These are phyloP conservation scores for Mesoclemmys tuberculata DNA, from an alignment of 2,113 vertebrate species.

Conservation along the genomic window DNA sequence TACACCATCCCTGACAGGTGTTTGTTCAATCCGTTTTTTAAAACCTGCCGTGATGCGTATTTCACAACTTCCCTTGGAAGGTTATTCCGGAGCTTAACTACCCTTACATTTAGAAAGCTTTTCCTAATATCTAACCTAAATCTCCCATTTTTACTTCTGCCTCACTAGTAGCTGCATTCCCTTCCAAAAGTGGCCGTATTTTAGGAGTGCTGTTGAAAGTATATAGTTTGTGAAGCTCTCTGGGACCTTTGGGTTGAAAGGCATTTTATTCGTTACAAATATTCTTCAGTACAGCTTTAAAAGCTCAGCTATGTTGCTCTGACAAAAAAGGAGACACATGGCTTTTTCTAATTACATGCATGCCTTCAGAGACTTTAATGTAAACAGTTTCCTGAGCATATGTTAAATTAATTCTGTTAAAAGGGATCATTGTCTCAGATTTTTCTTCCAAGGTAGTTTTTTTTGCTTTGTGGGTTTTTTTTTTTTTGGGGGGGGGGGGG, in stretches of 20 bases:
- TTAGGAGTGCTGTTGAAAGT: neutral
- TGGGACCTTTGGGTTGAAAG: constrained; percentile 30
- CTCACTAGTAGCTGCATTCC: neutral
- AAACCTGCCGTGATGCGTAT: too few species aligned
- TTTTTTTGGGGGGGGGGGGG: neutral
- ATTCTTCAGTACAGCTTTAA: neutral
- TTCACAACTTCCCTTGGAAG: too few species aligned
- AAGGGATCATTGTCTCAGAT: neutral
- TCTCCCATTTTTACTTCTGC: too few species aligned
- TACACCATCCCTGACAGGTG: too few species aligned
- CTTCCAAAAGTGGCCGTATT: constrained; percentile 53
- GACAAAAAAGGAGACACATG: neutral
- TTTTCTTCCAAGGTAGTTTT: constrained; percentile 22
- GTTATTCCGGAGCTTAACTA: too few species aligned
- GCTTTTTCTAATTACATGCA: neutral
- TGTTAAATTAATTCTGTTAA: neutral
- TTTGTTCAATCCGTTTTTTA: too few species aligned
- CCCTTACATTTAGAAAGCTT: too few species aligned
- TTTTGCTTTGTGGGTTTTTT: too few species aligned
- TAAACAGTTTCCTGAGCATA: neutral
- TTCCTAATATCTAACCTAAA: too few species aligned
- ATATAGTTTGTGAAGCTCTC: neutral
- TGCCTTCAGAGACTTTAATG: neutral
- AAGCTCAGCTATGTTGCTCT: neutral
- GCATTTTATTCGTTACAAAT: constrained; percentile 16